Percentiles rank a stretch among this genome's conserved stretches.
Evolutionary conservation across 2,113 vertebrate genomes (phyloP).

Genomic region (Centropus bengalensis): DNA sequence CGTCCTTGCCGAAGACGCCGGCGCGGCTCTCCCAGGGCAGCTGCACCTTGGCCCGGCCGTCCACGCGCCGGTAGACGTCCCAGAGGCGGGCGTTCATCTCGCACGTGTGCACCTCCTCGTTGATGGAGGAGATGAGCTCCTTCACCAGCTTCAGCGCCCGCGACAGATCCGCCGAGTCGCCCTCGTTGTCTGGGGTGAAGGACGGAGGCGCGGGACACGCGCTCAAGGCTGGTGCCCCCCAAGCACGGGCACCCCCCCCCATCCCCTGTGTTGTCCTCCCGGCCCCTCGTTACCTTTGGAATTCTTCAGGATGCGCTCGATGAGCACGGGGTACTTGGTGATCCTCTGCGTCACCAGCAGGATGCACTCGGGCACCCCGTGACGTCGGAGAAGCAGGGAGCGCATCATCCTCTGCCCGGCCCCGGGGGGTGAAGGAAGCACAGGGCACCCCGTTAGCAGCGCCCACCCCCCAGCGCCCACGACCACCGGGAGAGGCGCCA

Average conservation of each 20-base stretch:
- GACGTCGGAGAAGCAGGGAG: constrained; percentile 84
- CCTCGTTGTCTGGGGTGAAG: constrained; percentile 78
- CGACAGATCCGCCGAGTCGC: constrained; percentile 77
- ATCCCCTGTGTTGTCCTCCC: too few relatives aligned
- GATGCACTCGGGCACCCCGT: constrained; percentile 92
- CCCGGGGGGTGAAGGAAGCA: neutral
- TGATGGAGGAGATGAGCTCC: constrained; percentile 84
- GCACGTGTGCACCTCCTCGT: constrained; percentile 86
- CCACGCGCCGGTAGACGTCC: constrained; percentile 85
- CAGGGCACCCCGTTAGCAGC: neutral
- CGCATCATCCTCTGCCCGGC: constrained; percentile 81
- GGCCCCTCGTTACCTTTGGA: constrained; percentile 78
- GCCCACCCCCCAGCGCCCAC: too few relatives aligned
- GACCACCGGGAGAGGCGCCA: too few relatives aligned
- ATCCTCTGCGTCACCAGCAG: constrained; percentile 93
- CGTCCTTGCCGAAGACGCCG: constrained; percentile 81
- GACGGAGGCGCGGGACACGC: too few relatives aligned
- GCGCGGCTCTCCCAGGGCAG: constrained; percentile 74
- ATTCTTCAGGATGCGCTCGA: constrained; percentile 89
- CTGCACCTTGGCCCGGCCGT: constrained; percentile 76
- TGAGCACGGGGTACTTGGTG: constrained; percentile 93
- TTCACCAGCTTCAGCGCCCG: constrained; percentile 79
- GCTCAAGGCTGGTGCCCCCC: neutral
- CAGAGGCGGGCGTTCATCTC: constrained; percentile 85
- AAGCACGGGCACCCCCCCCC: accelerated